Conservation (phyloP, 1,140 invertebrate species). For the Lucilia cuprina region DNA sequence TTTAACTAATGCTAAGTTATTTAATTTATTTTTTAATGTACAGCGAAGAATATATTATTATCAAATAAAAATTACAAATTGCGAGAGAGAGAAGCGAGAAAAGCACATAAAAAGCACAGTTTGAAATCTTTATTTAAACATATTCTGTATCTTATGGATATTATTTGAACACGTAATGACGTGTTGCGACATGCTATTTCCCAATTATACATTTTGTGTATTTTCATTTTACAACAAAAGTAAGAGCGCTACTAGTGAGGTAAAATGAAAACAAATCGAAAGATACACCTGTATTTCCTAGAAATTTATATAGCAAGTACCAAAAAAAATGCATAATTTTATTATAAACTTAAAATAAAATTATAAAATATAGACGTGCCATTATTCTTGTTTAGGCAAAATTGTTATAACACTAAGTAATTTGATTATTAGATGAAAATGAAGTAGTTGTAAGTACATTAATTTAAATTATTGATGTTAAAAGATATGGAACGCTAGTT, state of each 20-base stretch:
- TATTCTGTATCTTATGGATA: not conserved
- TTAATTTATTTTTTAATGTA: too few relatives aligned
- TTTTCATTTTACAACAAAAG: not conserved
- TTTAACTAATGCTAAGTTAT: too few relatives aligned
- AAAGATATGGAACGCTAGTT: too few relatives aligned
- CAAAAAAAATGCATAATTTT: too few relatives aligned
- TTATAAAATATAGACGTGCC: too few relatives aligned
- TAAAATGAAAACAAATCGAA: not conserved
- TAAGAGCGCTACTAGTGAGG: not conserved
- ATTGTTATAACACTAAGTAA: too few relatives aligned
- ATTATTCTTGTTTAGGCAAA: too few relatives aligned
- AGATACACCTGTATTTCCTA: not conserved
- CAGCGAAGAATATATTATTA: not conserved
- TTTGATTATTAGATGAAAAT: too few relatives aligned
- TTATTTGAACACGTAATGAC: not conserved
- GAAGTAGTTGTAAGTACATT: too few relatives aligned
- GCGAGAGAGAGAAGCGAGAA: not conserved
- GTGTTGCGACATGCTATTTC: not conserved
- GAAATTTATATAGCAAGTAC: too few relatives aligned
- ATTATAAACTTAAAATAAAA: too few relatives aligned
- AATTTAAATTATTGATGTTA: too few relatives aligned
- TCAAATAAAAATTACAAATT: not conserved
- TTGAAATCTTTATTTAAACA: not conserved
- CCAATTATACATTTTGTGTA: not conserved
- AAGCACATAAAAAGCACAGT: not conserved